phyloP scores from a whole-genome alignment of 1,140 invertebrate species.

The Thaumatotibia leucotreta region DNA sequence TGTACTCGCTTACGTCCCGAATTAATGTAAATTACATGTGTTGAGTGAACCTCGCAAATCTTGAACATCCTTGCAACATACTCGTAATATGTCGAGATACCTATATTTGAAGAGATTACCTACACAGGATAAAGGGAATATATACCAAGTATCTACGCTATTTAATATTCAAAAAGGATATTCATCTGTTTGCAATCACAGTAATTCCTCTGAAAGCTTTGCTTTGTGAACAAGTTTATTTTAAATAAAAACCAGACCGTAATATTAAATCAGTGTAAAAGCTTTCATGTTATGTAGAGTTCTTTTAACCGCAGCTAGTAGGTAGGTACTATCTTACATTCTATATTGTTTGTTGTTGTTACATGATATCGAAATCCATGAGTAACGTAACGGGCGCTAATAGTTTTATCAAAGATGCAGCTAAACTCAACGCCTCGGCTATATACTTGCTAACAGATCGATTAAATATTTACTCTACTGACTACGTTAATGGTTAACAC shows the following conservation, averaged over 20 bases:
- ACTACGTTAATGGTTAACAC: slow-evolving; percentile 2
- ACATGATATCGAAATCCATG: neutral
- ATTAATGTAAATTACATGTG: no score
- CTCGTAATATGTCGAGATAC: no score
- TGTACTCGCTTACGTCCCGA: no score
- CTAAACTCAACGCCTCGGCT: neutral
- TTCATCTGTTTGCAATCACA: neutral
- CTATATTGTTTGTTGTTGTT: neutral
- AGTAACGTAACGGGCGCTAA: neutral
- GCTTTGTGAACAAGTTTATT: neutral
- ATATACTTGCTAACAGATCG: slow-evolving; percentile 7
- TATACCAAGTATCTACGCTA: no score
- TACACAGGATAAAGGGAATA: no score
- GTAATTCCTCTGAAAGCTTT: neutral
- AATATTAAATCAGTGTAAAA: neutral
- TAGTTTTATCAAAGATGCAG: slow-evolving; percentile 10
- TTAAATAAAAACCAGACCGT: neutral
- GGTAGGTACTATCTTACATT: neutral
- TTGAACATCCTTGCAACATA: no score
- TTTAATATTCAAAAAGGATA: neutral
- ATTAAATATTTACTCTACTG: neutral
- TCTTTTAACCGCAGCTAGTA: neutral
- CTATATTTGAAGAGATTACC: no score
- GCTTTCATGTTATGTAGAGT: neutral
- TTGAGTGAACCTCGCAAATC: no score